These are phyloP conservation scores for Malaclemys terrapin DNA, from an alignment of 2,113 vertebrate genomes.

Conservation along the genomic window DNA sequence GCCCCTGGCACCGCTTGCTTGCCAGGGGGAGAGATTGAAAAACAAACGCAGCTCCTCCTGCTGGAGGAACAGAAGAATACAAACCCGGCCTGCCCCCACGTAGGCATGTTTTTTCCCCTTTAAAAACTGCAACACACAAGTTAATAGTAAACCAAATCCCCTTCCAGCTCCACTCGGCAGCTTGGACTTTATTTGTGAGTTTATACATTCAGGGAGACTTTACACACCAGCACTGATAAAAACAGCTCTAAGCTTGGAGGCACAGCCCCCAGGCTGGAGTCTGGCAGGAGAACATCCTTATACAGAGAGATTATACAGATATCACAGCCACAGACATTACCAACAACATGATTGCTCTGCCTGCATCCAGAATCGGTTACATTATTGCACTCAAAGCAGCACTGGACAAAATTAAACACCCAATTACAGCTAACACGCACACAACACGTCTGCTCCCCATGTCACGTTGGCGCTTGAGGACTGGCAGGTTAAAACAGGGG, in stretches of 20 bases:
- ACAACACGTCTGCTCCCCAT: neutral
- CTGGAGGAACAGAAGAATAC: neutral
- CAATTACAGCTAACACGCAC: neutral
- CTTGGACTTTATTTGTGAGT: neutral
- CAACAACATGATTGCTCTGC: neutral
- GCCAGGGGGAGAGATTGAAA: neutral
- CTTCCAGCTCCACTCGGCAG: neutral
- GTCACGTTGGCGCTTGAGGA: neutral
- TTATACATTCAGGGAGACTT: neutral
- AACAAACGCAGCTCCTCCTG: too few relatives aligned
- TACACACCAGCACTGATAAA: neutral
- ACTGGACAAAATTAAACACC: neutral
- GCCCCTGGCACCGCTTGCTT: fast-evolving
- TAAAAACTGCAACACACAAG: neutral
- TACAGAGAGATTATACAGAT: neutral
- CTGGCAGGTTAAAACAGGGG: neutral
- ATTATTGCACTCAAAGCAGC: neutral
- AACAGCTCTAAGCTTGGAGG: neutral
- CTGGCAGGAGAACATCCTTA: neutral
- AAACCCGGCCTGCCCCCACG: neutral
- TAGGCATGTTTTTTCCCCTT: constrained; percentile 11
- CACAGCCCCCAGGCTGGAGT: neutral
- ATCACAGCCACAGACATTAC: neutral
- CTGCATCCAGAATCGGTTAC: neutral
- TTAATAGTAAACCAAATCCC: constrained; percentile 1